Conservation (phyloP, 1,140 invertebrate species). For the Heliconius melpomene region DNA sequence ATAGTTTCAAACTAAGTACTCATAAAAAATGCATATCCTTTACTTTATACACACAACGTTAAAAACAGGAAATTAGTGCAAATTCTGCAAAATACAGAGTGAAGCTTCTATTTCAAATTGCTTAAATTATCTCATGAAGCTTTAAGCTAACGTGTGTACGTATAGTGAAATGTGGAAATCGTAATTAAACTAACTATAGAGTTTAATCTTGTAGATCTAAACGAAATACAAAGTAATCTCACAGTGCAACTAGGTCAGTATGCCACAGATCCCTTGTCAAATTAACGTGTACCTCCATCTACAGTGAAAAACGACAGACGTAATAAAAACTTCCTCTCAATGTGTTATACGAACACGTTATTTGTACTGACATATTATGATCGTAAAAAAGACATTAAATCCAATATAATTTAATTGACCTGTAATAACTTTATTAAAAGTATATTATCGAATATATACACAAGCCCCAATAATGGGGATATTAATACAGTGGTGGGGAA, state of each 20-base stretch:
- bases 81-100: background rate
- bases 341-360: conserved; percentile 29
- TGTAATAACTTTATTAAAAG: background rate
- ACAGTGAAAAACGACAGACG: conserved; percentile 64
- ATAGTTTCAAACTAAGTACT: background rate
- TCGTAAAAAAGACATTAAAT: background rate
- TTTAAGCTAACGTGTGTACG: background rate
- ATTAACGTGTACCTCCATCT: conserved; percentile 69
- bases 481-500: no score
- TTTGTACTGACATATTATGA: conserved; percentile 27
- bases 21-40: background rate
- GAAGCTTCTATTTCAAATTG: background rate
- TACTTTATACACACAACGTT: background rate
- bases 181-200: conserved; percentile 19
- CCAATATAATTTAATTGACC: background rate
- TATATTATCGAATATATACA: no score
- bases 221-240: conserved; percentile 37
- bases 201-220: conserved; percentile 19
- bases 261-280: conserved; percentile 69
- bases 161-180: background rate
- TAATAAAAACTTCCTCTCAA: conserved; percentile 61
- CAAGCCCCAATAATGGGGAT: no score
- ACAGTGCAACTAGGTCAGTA: conserved; percentile 57
- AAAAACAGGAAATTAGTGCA: background rate
- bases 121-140: background rate